A percentile compares a stretch with the other conserved stretches of the same genome.
Evolutionary conservation across 2,888 invertebrate species (phyloP).

Genomic region (Pachydiplax longipennis): DNA sequence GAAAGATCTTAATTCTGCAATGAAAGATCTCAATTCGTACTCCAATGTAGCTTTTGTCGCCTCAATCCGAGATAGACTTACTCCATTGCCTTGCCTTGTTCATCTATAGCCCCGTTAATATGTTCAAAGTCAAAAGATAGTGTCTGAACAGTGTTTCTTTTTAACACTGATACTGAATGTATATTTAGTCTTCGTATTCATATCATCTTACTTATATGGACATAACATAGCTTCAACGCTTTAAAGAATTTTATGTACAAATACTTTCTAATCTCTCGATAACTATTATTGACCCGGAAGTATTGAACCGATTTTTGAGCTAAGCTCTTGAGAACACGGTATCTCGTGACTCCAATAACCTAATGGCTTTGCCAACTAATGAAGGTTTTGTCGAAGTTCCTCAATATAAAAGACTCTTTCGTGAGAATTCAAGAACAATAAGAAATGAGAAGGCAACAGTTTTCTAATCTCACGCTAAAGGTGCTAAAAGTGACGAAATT

Average conservation of each 20-base stretch:
- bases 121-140: too few species aligned
- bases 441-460: neutral
- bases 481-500: neutral
- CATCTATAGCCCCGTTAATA: too few species aligned
- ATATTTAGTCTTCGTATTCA: too few species aligned
- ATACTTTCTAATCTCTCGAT: neutral
- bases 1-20: too few species aligned
- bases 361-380: neutral
- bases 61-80: too few species aligned
- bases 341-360: neutral
- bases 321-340: neutral
- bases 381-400: neutral
- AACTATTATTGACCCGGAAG: neutral
- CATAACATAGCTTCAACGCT: too few species aligned
- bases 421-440: constrained; percentile 22
- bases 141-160: too few species aligned
- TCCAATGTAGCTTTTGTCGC: too few species aligned
- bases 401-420: neutral
- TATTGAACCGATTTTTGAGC: neutral
- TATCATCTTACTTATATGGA: too few species aligned
- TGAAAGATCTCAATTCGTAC: too few species aligned
- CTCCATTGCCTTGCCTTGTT: too few species aligned
- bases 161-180: too few species aligned
- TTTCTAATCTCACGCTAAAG: constrained; percentile 15
- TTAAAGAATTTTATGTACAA: neutral